Evolutionary conservation across 2,888 invertebrate genomes (phyloP).

Genomic region (Ametastegia equiseti): DNA sequence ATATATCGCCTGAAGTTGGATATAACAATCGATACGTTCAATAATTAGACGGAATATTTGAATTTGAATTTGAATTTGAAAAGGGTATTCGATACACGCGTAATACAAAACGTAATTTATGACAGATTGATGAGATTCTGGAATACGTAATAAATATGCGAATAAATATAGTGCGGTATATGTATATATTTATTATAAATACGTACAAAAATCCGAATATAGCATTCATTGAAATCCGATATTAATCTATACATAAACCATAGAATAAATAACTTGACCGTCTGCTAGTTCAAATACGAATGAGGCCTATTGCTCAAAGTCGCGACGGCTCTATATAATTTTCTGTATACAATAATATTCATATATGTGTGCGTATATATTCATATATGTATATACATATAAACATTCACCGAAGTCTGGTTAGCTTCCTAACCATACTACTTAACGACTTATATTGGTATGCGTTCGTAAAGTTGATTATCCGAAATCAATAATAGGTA

Average conservation of each 20-base stretch:
- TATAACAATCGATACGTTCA: too few species aligned
- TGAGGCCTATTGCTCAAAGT: background rate
- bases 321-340: background rate
- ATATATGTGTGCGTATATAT: background rate
- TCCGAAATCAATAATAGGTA: conserved; percentile 45
- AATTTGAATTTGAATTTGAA: background rate
- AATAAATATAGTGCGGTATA: too few species aligned
- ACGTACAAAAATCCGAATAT: conserved; percentile 67
- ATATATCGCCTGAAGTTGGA: too few species aligned
- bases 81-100: too few species aligned
- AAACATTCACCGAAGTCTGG: conserved; percentile 1
- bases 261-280: background rate
- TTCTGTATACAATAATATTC: background rate
- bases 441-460: background rate
- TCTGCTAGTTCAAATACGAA: background rate
- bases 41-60: too few species aligned
- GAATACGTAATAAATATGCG: background rate
- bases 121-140: background rate
- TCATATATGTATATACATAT: background rate
- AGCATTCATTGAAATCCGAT: conserved; percentile 59
- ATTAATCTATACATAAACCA: background rate
- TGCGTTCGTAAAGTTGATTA: conserved; percentile 11
- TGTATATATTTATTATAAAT: too few species aligned
- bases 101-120: too few species aligned
- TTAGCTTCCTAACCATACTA: conserved; percentile 1